Percentiles rank a stretch among this genome's conserved stretches.
Evolutionary conservation across 2,888 invertebrate genomes (phyloP).

Genomic region (Parascotia fuliginaria): DNA sequence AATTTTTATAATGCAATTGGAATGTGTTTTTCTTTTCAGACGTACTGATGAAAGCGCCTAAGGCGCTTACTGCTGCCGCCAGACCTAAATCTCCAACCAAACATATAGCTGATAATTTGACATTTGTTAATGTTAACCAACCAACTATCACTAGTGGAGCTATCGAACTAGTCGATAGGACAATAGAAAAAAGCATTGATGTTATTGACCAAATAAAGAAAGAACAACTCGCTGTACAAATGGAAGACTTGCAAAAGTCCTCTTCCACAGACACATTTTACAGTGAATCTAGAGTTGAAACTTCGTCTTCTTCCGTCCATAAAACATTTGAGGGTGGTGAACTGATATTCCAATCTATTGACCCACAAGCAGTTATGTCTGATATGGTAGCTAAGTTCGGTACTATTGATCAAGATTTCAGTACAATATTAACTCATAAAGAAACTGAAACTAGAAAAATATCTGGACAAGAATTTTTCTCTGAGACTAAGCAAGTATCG

Average conservation of each 20-base stretch:
- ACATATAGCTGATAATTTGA: constrained; percentile 76
- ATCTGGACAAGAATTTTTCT: constrained; percentile 79
- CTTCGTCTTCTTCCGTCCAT: constrained; percentile 77
- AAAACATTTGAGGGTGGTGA: constrained; percentile 70
- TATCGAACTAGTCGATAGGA: constrained; percentile 82
- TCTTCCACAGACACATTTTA: constrained; percentile 73
- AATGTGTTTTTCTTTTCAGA: constrained; percentile 64
- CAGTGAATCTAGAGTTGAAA: constrained; percentile 73
- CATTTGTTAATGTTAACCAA: constrained; percentile 81
- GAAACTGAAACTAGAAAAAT: constrained; percentile 81
- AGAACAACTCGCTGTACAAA: constrained; percentile 74
- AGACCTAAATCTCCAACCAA: constrained; percentile 80
- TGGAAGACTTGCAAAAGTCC: constrained; percentile 75
- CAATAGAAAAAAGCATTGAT: constrained; percentile 76
- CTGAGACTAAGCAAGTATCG: constrained; percentile 79
- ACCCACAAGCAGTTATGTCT: constrained; percentile 74
- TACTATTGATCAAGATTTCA: constrained; percentile 60
- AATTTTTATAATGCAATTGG: constrained; percentile 9
- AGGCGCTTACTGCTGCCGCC: constrained; percentile 67
- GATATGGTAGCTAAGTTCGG: constrained; percentile 77
- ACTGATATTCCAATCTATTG: constrained; percentile 72
- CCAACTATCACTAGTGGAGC: constrained; percentile 84
- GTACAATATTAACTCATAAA: constrained; percentile 81
- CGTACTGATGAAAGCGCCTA: constrained; percentile 69
- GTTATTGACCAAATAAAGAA: constrained; percentile 76